Conservation (phyloP, 1,140 invertebrate species). For the Danaus plexippus region DNA sequence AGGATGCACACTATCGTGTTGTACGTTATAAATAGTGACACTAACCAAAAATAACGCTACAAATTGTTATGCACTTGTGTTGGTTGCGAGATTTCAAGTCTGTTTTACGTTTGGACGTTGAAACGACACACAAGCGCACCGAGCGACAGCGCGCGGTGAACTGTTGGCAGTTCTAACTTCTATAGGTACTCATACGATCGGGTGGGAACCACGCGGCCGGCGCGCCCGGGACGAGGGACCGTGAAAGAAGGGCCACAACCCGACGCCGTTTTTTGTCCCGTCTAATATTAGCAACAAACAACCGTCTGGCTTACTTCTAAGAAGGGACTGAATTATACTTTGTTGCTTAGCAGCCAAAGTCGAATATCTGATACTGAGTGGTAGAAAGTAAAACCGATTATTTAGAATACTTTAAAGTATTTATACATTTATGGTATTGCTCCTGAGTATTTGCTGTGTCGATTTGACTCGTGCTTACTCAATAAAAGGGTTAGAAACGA, state of each 20-base stretch:
- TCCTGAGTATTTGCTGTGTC: too few relatives aligned
- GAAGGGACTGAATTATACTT: conserved; percentile 31
- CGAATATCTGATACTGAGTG: conserved; percentile 8
- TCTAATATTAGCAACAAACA: conserved; percentile 63
- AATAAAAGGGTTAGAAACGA: conserved; percentile 9
- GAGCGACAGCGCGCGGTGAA: conserved; percentile 42
- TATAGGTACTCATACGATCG: conserved; percentile 25
- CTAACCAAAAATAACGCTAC: conserved; percentile 43
- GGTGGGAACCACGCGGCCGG: conserved; percentile 35
- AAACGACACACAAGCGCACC: conserved; percentile 31
- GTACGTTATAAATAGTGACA: conserved; percentile 41
- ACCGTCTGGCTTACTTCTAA: conserved; percentile 43
- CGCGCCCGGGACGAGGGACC: conserved; percentile 49
- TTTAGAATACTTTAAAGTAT: conserved; percentile 13
- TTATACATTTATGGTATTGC: conserved; percentile 7
- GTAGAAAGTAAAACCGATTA: conserved; percentile 22
- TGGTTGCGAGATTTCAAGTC: conserved; percentile 40
- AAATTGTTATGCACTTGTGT: conserved; percentile 48
- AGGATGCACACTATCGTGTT: conserved; percentile 43
- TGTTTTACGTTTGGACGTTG: conserved; percentile 15
- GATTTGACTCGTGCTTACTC: too few relatives aligned
- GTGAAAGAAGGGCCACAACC: conserved; percentile 59
- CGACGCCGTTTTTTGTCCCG: conserved; percentile 59
- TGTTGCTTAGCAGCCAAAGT: conserved; percentile 13
- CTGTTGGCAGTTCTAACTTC: conserved; percentile 24